phyloP scores from a whole-genome alignment of 2,113 vertebrate genomes.

The Macaca fascicularis region DNA sequence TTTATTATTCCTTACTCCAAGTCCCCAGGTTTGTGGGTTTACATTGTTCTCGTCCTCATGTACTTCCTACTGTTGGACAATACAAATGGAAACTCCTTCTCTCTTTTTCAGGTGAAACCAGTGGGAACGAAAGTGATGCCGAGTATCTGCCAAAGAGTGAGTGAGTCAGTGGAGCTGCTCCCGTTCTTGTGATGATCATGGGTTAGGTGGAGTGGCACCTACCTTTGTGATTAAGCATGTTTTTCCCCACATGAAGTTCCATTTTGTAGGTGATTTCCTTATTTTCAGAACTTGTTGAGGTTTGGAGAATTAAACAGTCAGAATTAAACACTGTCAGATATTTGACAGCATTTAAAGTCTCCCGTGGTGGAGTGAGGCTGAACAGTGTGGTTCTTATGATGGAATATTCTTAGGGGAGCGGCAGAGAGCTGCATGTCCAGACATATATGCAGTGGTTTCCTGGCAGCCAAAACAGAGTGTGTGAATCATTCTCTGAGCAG shows the following conservation, averaged over 20 bases:
- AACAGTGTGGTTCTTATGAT: not conserved
- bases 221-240: slow-evolving; percentile 25
- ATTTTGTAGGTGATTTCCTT: slow-evolving; percentile 40
- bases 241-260: slow-evolving; percentile 38
- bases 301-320: not conserved
- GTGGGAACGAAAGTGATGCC: slow-evolving; percentile 95
- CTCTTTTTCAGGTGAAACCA: slow-evolving; percentile 92
- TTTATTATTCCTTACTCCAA: not conserved
- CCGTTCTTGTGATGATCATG: slow-evolving; percentile 20
- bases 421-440: slow-evolving; percentile 29
- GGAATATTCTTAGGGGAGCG: not conserved
- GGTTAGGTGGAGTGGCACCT: slow-evolving; percentile 46
- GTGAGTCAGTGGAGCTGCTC: slow-evolving; percentile 83
- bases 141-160: slow-evolving; percentile 94
- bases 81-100: slow-evolving; percentile 66
- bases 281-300: slow-evolving; percentile 18
- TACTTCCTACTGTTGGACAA: not conserved
- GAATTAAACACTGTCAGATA: not conserved
- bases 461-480: slow-evolving; percentile 27
- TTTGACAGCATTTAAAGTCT: slow-evolving; percentile 16
- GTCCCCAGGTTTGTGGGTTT: not conserved
- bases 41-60: not conserved
- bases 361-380: not conserved
- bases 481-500: slow-evolving; percentile 46
- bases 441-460: slow-evolving; percentile 18